Percentiles rank a stretch among this genome's conserved stretches.
Evolutionary conservation across 2,113 vertebrate genomes (phyloP).

Genomic region (human): DNA sequence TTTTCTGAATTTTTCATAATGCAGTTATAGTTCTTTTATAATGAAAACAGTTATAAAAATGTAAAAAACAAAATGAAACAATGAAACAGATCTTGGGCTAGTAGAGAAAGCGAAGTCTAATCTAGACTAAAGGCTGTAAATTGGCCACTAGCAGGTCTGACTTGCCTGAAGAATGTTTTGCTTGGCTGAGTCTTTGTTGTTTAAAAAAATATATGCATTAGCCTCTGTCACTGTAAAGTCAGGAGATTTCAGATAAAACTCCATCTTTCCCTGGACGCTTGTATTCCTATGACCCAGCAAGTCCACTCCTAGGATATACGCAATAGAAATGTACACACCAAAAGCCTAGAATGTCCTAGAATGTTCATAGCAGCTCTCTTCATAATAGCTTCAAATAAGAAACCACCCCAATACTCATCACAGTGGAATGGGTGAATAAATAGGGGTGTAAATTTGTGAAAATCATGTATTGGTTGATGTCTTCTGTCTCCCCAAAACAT

Average conservation of each 20-base stretch:
- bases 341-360: neutral
- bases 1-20: neutral
- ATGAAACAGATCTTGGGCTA: neutral
- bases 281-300: neutral
- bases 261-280: neutral
- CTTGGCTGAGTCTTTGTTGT: neutral
- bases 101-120: neutral
- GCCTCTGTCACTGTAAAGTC: neutral
- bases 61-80: neutral
- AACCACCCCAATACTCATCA: neutral
- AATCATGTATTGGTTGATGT: too few species aligned
- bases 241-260: neutral
- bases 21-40: neutral
- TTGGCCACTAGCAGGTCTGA: neutral
- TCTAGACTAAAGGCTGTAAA: neutral
- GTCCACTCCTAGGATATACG: neutral
- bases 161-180: neutral
- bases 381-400: neutral
- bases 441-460: rapidly evolving
- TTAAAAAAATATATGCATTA: neutral
- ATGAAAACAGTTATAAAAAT: neutral
- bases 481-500: too few species aligned
- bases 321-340: neutral
- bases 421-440: rapidly evolving
- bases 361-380: neutral